A percentile compares a stretch with the other conserved stretches of the same genome.
Conservation (phyloP, 2,113 vertebrate species). For the Verasper variegatus region DNA sequence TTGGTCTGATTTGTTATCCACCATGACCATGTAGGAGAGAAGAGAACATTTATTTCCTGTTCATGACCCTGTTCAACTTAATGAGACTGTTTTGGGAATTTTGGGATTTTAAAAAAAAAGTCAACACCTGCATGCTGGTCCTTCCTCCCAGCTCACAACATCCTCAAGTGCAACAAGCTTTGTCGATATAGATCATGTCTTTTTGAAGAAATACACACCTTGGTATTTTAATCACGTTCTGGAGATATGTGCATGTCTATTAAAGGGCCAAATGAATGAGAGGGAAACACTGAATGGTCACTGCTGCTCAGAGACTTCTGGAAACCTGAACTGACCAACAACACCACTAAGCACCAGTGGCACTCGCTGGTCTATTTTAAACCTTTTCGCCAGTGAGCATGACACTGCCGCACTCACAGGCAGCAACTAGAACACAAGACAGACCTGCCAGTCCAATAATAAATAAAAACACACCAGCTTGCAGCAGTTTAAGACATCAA, state of each 20-base stretch:
- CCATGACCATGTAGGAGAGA: too few relatives aligned
- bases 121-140: too few relatives aligned
- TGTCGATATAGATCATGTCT: too few relatives aligned
- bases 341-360: neutral
- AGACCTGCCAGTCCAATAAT: slow-evolving; percentile 19
- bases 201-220: too few relatives aligned
- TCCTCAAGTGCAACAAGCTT: too few relatives aligned
- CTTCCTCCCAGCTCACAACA: too few relatives aligned
- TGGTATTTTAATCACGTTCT: too few relatives aligned
- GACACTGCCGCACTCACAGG: neutral
- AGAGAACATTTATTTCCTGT: too few relatives aligned
- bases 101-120: too few relatives aligned
- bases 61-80: too few relatives aligned
- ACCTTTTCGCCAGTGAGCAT: slow-evolving; percentile 34
- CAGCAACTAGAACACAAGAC: slow-evolving; percentile 31
- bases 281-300: neutral
- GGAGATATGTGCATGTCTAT: neutral
- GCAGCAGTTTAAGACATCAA: neutral
- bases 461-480: slow-evolving; percentile 11
- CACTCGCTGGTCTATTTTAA: slow-evolving; percentile 71
- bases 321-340: slow-evolving; percentile 46
- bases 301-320: neutral
- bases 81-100: too few relatives aligned
- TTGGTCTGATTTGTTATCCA: too few relatives aligned
- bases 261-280: neutral